Evolutionary conservation across 2,113 vertebrate genomes (phyloP).

Genomic region (Phoenicopterus ruber): DNA sequence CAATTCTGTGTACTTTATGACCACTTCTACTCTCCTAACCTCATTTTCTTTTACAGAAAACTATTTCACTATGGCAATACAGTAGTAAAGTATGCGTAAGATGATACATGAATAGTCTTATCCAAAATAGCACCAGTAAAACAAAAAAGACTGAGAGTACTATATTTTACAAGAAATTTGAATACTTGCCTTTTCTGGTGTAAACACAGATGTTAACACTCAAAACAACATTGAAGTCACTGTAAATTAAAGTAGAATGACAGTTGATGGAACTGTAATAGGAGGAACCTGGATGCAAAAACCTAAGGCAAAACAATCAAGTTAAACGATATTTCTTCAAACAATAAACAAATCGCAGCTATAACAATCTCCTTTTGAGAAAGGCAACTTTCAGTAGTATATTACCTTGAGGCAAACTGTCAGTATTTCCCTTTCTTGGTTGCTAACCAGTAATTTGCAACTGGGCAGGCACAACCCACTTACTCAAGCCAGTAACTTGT

Average conservation of each 20-base stretch:
- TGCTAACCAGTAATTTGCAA: conserved; percentile 26
- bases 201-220: not conserved
- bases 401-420: not conserved
- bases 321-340: not conserved
- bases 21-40: not conserved
- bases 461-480: not conserved
- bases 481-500: conserved; percentile 26
- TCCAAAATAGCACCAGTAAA: not conserved
- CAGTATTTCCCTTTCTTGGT: not conserved
- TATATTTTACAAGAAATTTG: not conserved
- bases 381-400: not conserved
- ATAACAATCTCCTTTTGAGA: not conserved
- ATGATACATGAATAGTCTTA: not conserved
- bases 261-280: not conserved
- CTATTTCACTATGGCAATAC: not conserved
- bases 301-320: not conserved
- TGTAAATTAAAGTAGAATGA: not conserved
- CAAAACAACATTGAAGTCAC: not conserved
- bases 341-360: not conserved
- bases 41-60: not conserved
- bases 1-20: not conserved
- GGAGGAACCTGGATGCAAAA: not conserved
- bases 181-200: not conserved
- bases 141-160: not conserved
- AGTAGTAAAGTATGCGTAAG: not conserved